Evolutionary conservation across 2,888 invertebrate species (phyloP), one percentile per base, ranked within the genome.

Genomic region (Lypha dubia): DNA sequence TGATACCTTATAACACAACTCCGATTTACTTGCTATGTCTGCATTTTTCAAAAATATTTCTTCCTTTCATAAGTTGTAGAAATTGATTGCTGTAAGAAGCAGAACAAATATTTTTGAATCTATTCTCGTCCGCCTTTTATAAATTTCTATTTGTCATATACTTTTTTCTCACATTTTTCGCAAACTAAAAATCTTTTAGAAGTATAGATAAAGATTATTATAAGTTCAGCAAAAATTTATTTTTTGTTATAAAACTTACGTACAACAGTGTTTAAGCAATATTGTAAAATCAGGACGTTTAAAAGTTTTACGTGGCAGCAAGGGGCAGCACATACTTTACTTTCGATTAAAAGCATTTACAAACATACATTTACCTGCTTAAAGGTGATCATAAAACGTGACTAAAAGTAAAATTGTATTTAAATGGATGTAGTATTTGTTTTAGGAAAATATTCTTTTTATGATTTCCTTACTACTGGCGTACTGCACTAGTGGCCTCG

Each of bases 321-420:
- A 49, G 15, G 0, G 24, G 11, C 13, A 70, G 1, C n/a, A n/a
- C n/a, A n/a, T 56, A 17, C 13, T 24, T 70, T 24, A 24, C 56
- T 44, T 17, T 15, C 15, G 20, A 68, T 53, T 68, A 24, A 70
- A 20, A 71, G 2, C 58, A 28, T 58, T 44, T 32, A 58, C 9
- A 7, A 35, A 28, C n/a, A n/a, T 1, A n/a, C 24, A 62, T 65
- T 13, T 58, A 46, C 15, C 32, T 44, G 28, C 46, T 20, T 4
- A 8, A 28, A 58, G 58, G 44, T 58, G 20, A 28, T n/a, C 44
- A n/a, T 4, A n/a, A 71, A 71, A 71, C 71, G 71, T 71, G 71
- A 71, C 58, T 24, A 46, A 46, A 65, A 32, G 17, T 4, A 15
- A 20, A 65, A 13, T 22, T 28, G n/a, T 38, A 9, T n/a, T 35